phyloP scores from a whole-genome alignment of 2,888 invertebrate species.

The Troides oblongomaculatus region DNA sequence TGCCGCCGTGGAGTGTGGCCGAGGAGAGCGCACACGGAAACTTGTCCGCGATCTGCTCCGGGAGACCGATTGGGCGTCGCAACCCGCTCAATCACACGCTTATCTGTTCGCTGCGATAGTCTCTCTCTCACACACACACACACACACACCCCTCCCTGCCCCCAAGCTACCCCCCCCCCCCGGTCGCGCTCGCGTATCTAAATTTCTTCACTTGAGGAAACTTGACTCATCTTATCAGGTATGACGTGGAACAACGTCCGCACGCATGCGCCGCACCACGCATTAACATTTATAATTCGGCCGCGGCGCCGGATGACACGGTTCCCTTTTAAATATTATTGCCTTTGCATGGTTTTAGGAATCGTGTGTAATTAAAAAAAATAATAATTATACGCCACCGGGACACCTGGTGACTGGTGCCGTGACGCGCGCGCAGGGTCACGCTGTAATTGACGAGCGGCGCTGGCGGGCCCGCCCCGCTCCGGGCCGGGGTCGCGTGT shows the following conservation, averaged over 20 bases:
- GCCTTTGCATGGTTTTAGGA: slow-evolving; percentile 7
- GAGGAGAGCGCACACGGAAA: too few relatives aligned
- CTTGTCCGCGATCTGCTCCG: not conserved
- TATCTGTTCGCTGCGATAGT: not conserved
- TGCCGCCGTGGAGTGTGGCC: too few relatives aligned
- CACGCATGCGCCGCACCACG: not conserved
- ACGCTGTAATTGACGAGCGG: slow-evolving; percentile 59
- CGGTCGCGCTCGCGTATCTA: not conserved
- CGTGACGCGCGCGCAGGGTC: slow-evolving; percentile 36
- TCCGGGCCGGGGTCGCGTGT: slow-evolving; percentile 50
- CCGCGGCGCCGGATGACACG: not conserved
- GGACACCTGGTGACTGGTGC: slow-evolving; percentile 62
- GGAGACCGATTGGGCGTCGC: not conserved
- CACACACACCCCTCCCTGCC: too few relatives aligned
- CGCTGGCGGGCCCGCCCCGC: slow-evolving; percentile 35
- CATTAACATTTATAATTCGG: not conserved
- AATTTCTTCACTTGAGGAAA: not conserved
- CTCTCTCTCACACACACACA: too few relatives aligned
- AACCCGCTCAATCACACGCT: not conserved
- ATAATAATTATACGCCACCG: slow-evolving; percentile 29
- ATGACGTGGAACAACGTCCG: not conserved
- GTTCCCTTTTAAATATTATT: slow-evolving; percentile 14
- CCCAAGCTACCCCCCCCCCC: not conserved
- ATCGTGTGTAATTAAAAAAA: slow-evolving; percentile 16
- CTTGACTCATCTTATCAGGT: not conserved